These are phyloP conservation scores for Amphimedon queenslandica DNA, from an alignment of 37 sponge, comb jelly and placozoan species.

Conservation along the genomic window DNA sequence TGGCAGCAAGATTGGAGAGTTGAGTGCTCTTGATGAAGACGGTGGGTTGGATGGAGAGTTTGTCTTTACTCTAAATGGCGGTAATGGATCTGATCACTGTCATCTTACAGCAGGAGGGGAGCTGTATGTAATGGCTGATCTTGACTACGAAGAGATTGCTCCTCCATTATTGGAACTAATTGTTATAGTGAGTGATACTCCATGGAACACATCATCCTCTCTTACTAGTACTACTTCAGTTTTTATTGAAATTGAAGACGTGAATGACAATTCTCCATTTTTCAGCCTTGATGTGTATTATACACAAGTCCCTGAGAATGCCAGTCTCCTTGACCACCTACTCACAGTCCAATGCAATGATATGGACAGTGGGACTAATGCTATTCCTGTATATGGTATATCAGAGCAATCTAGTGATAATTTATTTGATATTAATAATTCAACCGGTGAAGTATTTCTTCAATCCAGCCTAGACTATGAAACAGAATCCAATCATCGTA, in stretches of 20 bases:
- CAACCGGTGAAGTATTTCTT: neutral
- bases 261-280: neutral
- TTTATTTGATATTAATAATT: neutral
- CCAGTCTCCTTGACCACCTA: neutral
- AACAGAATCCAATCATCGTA: neutral
- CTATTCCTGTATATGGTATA: neutral
- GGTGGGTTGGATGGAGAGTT: neutral
- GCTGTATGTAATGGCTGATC: neutral
- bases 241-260: neutral
- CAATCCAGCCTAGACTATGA: constrained; percentile 1
- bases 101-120: neutral
- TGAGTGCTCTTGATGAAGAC: neutral
- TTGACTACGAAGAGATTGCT: neutral
- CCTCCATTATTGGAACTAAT: neutral
- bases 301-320: neutral
- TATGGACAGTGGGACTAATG: neutral
- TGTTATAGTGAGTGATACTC: neutral
- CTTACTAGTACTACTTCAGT: neutral
- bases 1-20: neutral
- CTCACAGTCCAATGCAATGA: neutral
- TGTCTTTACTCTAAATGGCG: neutral
- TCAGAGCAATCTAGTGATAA: neutral
- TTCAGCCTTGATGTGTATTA: neutral
- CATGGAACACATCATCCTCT: neutral
- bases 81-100: neutral